These are phyloP conservation scores for Oceanodroma tethys DNA, from an alignment of 2,113 vertebrate species.

Conservation along the genomic window DNA sequence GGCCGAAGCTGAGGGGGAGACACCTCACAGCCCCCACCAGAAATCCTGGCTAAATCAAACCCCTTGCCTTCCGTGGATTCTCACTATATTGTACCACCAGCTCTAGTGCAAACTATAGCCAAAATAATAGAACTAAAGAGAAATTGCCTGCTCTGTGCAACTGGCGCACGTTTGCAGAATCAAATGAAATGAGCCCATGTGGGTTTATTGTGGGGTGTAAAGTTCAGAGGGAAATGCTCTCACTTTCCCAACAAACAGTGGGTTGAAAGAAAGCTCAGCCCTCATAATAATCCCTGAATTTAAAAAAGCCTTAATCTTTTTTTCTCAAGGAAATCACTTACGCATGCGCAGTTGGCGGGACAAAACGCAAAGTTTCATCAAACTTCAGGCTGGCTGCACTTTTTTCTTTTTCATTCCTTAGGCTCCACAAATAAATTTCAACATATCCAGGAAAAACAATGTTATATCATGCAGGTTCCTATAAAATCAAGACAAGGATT, in stretches of 20 bases:
- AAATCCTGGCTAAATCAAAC: not conserved
- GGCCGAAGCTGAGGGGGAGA: not conserved
- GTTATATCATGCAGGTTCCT: fast-evolving
- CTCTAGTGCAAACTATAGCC: not conserved
- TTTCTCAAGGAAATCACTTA: slow-evolving; percentile 3
- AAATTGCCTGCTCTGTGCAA: not conserved
- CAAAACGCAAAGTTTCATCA: not conserved
- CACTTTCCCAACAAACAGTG: not conserved
- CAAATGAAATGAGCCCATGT: not conserved
- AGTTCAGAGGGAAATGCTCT: not conserved
- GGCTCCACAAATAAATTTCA: not conserved
- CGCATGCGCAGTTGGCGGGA: not conserved
- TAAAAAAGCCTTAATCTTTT: not conserved
- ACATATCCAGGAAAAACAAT: not conserved
- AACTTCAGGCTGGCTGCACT: not conserved
- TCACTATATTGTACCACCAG: not conserved
- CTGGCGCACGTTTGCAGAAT: not conserved
- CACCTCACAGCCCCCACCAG: not conserved
- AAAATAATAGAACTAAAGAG: not conserved
- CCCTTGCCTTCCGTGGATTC: not conserved
- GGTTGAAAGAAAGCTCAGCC: not conserved
- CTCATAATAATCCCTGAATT: not conserved
- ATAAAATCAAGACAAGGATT: not conserved
- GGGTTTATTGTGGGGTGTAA: not conserved
- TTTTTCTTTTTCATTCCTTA: not conserved